Percentiles rank a stretch among this genome's conserved stretches.
phyloP scores from a whole-genome alignment of 1,140 invertebrate species.

The Saccostrea cuccullata region DNA sequence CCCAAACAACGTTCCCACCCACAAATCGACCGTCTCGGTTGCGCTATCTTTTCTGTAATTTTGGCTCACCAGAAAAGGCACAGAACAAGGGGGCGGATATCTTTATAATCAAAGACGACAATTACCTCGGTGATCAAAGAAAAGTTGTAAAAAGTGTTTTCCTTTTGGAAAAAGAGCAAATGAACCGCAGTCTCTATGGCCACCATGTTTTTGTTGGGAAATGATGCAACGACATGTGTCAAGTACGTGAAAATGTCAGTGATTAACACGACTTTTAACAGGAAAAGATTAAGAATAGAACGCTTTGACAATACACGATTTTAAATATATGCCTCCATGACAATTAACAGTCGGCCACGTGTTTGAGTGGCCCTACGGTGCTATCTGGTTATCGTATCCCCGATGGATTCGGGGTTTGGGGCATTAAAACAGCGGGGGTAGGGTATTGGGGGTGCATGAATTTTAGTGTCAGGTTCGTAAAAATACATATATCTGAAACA shows the following conservation, averaged over 20 bases:
- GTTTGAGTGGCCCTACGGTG: background rate
- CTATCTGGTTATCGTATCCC: no score
- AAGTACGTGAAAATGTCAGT: constrained; percentile 5
- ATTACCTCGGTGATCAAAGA: background rate
- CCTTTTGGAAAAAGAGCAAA: background rate
- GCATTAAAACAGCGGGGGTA: no score
- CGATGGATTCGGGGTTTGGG: no score
- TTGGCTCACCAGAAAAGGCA: no score
- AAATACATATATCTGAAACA: no score
- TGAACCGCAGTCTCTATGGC: background rate
- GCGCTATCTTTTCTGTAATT: no score
- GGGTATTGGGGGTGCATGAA: no score
- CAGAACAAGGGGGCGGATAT: background rate
- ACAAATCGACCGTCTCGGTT: no score
- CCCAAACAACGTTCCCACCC: no score
- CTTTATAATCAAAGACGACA: background rate
- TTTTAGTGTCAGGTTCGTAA: no score
- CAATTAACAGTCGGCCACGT: background rate
- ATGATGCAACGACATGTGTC: background rate
- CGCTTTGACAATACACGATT: background rate
- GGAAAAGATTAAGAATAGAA: background rate
- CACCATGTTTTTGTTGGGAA: background rate
- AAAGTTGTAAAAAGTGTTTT: background rate
- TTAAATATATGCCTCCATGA: background rate
- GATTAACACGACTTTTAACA: background rate